Evolutionary conservation across 2,888 invertebrate genomes (phyloP), one percentile per base, ranked within the genome.

Genomic region (Lepidochrysops patricia): DNA sequence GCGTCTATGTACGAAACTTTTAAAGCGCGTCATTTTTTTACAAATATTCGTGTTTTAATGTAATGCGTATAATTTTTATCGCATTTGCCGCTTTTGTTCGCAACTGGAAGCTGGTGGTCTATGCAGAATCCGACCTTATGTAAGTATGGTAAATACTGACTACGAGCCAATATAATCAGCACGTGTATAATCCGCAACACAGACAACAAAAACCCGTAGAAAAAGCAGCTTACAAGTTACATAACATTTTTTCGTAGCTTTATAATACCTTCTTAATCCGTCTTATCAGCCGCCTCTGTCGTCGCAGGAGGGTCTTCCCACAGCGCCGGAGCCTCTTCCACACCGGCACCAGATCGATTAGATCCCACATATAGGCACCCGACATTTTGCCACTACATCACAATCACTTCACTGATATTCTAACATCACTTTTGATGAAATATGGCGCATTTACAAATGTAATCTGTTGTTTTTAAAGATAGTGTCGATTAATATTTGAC

Each of bases 271-370:
- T 90, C 68, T 87, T 86, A 43, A 90, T 72, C 57, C 85, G 76
- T 65, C 85, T 77, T 50, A 90, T 77, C n/a, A 90, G 68, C 15
- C 85, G 74, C 48, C 89, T 75, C 67, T 89, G 89, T 37, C 89
- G 78, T 12, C 87, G 77, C 72, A 90, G 75, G 62, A 90, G 75
- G 15, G 89, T 87, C 68, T 89, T 89, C 48, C 89, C 89, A 70
- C 89, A 90, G 64, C 85, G 79, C 57, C 87, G 74, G 70, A 89
- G 71, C 50, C 89, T 84, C 71, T 88, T 87, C 70, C 84, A 73
- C 60, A 80, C 79, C 67, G 85, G 89, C 79, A 89, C 75, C 70
- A 90, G 66, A 67, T 88, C 84, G 81, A 90, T 76, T 68, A 90
- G 67, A 69, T 88, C 67, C 72, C 88, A 84, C 63, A 84, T 43